A percentile compares a stretch with the other conserved stretches of the same genome.
These are phyloP conservation scores for Mythimna lalbum DNA, from an alignment of 2,888 invertebrate genomes.

Conservation along the genomic window DNA sequence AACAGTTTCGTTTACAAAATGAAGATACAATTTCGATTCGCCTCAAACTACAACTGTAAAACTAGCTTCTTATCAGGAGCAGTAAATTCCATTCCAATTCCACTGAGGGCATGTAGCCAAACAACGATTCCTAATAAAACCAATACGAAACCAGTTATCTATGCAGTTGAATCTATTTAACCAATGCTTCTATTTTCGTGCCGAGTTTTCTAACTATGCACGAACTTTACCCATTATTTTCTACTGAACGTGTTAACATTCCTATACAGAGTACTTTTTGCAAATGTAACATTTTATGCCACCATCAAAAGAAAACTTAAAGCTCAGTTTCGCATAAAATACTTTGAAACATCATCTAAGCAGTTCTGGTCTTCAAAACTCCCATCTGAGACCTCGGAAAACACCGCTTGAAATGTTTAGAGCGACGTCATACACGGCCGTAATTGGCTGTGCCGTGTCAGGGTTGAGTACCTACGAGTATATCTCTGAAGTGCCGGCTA, in stretches of 20 bases:
- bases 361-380: constrained; percentile 30
- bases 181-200: constrained; percentile 3
- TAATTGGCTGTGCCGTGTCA: constrained; percentile 51
- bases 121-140: constrained; percentile 27
- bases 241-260: neutral
- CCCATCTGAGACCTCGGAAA: constrained; percentile 16
- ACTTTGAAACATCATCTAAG: constrained; percentile 28
- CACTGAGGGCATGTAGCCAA: constrained; percentile 21
- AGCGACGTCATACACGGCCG: constrained; percentile 40
- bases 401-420: constrained; percentile 40
- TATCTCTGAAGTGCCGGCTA: constrained; percentile 36
- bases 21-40: constrained; percentile 4
- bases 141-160: constrained; percentile 28
- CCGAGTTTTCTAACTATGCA: neutral
- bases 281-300: neutral
- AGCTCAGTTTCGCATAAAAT: constrained; percentile 14
- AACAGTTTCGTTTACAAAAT: constrained; percentile 15
- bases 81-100: constrained; percentile 34
- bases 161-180: constrained; percentile 24
- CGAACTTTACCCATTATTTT: constrained; percentile 17
- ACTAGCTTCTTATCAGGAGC: constrained; percentile 25
- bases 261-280: constrained; percentile 14
- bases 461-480: constrained; percentile 35
- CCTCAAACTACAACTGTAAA: constrained; percentile 18
- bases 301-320: constrained; percentile 24